Conservation (phyloP, 2,888 invertebrate genomes). For the Gnatocerus cornutus region DNA sequence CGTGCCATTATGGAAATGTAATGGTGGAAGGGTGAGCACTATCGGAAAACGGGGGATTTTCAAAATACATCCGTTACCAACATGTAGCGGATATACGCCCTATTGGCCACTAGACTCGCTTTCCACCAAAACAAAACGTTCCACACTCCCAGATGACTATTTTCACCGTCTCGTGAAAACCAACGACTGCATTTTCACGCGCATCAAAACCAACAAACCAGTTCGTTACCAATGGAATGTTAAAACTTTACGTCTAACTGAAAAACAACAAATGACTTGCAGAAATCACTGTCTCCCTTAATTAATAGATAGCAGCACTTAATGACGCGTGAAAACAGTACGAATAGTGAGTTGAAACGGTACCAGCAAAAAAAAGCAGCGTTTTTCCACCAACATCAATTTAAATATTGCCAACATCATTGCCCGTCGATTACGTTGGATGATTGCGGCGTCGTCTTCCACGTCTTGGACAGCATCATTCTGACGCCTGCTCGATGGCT, state of each 20-base stretch:
- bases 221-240: conserved; percentile 14
- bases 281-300: conserved; percentile 35
- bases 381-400: conserved; percentile 42
- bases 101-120: conserved; percentile 34
- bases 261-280: conserved; percentile 33
- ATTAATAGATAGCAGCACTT: conserved; percentile 35
- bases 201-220: conserved; percentile 21
- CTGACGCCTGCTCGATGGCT: conserved; percentile 43
- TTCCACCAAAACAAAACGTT: conserved; percentile 18
- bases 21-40: conserved; percentile 51
- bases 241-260: conserved; percentile 8
- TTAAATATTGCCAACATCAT: conserved; percentile 47
- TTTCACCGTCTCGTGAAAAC: background rate
- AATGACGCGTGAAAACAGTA: conserved; percentile 41
- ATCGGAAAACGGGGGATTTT: conserved; percentile 53
- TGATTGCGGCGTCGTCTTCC: conserved; percentile 42
- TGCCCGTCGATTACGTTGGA: conserved; percentile 37
- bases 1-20: conserved; percentile 53
- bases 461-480: conserved; percentile 34
- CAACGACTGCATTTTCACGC: background rate
- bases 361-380: conserved; percentile 18
- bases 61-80: conserved; percentile 51
- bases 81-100: conserved; percentile 40
- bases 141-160: conserved; percentile 2
- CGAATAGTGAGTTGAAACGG: conserved; percentile 22